phyloP scores from a whole-genome alignment of 2,113 vertebrate genomes.

The Nestor notabilis region DNA sequence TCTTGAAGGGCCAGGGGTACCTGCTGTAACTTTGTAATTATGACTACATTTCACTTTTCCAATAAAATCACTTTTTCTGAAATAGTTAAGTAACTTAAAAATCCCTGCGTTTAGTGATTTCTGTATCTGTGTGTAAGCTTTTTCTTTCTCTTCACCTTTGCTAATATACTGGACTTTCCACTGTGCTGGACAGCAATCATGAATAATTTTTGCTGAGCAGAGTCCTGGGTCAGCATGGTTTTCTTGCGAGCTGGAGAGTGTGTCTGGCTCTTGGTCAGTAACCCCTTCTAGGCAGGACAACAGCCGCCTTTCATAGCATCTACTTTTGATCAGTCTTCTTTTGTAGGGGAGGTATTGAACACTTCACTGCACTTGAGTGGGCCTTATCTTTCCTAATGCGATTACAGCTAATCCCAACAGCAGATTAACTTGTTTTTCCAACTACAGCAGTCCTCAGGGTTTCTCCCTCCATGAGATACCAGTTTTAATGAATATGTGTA shows the following conservation, averaged over 20 bases:
- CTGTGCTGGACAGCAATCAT: background rate
- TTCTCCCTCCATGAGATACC: background rate
- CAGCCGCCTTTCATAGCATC: fast-evolving
- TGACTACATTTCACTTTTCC: background rate
- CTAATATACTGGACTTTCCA: background rate
- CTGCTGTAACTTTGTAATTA: background rate
- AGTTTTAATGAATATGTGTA: fast-evolving
- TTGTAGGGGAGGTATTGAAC: background rate
- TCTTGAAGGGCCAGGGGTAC: background rate
- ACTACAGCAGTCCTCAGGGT: background rate
- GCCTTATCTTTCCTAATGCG: background rate
- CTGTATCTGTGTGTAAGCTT: background rate
- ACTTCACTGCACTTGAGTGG: background rate
- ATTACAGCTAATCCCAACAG: background rate
- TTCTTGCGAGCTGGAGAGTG: background rate
- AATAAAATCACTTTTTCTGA: background rate
- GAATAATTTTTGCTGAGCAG: background rate
- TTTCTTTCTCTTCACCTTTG: background rate
- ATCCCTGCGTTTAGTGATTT: background rate
- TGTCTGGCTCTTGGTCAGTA: background rate
- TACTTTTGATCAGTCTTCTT: background rate
- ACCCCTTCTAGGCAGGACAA: background rate
- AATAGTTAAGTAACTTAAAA: background rate
- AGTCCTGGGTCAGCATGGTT: background rate
- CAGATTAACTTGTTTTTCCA: background rate